Conservation (phyloP, 1,140 invertebrate species). For the Venturia canescens region DNA sequence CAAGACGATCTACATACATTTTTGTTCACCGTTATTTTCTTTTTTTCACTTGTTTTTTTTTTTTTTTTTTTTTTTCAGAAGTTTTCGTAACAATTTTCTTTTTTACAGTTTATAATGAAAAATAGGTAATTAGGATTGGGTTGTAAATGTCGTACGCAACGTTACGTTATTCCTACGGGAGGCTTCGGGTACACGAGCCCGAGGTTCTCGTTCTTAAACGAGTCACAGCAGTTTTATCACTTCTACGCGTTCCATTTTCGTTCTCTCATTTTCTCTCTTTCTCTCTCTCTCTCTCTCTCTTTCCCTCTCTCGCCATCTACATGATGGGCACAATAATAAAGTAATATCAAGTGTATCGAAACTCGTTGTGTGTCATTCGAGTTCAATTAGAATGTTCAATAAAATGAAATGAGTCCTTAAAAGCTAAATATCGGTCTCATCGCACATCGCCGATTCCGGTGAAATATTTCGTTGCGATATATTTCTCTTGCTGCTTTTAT, state of each 20-base stretch:
- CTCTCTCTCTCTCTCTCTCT: background rate
- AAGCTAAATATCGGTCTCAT: too few relatives aligned
- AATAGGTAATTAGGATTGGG: conserved; percentile 17
- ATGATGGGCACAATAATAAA: conserved; percentile 5
- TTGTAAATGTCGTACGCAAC: background rate
- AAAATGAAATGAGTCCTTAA: too few relatives aligned
- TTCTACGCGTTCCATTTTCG: background rate
- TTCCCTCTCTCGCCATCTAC: background rate
- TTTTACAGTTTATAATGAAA: conserved; percentile 31
- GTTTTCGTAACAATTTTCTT: conserved; percentile 25
- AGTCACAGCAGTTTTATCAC: conserved; percentile 36
- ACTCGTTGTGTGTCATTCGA: too few relatives aligned
- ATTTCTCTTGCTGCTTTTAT: too few relatives aligned
- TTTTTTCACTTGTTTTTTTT: too few relatives aligned
- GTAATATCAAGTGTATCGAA: too few relatives aligned
- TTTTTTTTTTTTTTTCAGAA: background rate
- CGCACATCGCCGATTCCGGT: too few relatives aligned
- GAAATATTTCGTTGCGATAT: too few relatives aligned
- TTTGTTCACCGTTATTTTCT: too few relatives aligned
- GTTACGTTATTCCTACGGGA: background rate
- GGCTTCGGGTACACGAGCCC: conserved; percentile 19
- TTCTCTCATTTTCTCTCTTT: background rate
- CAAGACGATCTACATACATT: background rate
- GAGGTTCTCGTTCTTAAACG: conserved; percentile 37
- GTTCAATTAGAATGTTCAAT: too few relatives aligned